These are phyloP conservation scores for human (Homo sapiens) DNA, from an alignment of 2,113 vertebrate genomes.

Conservation along the genomic window GRCh38 chr1:37257001-37257500, in stretches of 20 bases:
- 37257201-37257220: constrained; percentile 11
- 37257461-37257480: not conserved
- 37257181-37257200: constrained; percentile 53
- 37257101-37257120: constrained; percentile 58
- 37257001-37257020: constrained; percentile 1
- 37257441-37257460: not conserved
- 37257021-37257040: constrained; percentile 10
- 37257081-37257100: constrained; percentile 61
- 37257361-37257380: not conserved
- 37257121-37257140: constrained; percentile 45
- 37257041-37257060: constrained; percentile 53
- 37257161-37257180: constrained; percentile 35
- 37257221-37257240: not conserved
- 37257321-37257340: not conserved
- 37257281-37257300: fast-evolving
- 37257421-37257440: not conserved
- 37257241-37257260: not conserved
- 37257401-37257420: not conserved
- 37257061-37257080: constrained; percentile 53
- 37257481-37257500: not conserved
- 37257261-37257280: not conserved
- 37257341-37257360: not conserved
- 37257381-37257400: not conserved
- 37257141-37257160: constrained; percentile 48
- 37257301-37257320: not conserved